Percentiles rank a stretch among this genome's conserved stretches.
Conservation (phyloP, 1,140 invertebrate genomes). For the Drosophila repletoides region DNA sequence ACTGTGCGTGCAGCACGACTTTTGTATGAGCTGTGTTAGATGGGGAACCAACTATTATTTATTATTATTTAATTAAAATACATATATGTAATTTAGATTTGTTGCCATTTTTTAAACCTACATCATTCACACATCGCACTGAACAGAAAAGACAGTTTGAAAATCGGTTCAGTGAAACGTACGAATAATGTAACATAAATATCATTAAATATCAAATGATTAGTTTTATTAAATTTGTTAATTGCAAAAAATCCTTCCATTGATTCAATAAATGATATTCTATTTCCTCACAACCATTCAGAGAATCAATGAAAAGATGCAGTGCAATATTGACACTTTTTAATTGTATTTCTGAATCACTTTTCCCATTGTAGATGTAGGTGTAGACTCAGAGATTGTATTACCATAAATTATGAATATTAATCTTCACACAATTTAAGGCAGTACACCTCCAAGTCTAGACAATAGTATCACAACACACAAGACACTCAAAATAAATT, state of each 20-base stretch:
- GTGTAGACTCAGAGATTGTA: not conserved
- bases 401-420: not conserved
- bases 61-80: not conserved
- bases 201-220: not conserved
- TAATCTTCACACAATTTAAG: not conserved
- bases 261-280: not conserved
- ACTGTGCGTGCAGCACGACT: slow-evolving; percentile 24
- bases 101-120: not conserved
- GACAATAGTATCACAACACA: not conserved
- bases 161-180: slow-evolving; percentile 9
- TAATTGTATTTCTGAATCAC: not conserved
- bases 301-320: slow-evolving; percentile 7
- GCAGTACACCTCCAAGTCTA: not conserved
- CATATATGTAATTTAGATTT: not conserved
- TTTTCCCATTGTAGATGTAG: no score
- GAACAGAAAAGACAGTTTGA: not conserved
- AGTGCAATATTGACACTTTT: not conserved
- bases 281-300: not conserved
- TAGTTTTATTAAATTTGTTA: not conserved
- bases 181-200: slow-evolving; percentile 3
- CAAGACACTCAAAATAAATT: not conserved
- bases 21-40: slow-evolving; percentile 35
- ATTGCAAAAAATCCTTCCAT: not conserved
- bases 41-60: not conserved
- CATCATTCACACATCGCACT: slow-evolving; percentile 7